Evolutionary conservation across 2,888 invertebrate species (phyloP).

Genomic region (Dichetophora obliterata): DNA sequence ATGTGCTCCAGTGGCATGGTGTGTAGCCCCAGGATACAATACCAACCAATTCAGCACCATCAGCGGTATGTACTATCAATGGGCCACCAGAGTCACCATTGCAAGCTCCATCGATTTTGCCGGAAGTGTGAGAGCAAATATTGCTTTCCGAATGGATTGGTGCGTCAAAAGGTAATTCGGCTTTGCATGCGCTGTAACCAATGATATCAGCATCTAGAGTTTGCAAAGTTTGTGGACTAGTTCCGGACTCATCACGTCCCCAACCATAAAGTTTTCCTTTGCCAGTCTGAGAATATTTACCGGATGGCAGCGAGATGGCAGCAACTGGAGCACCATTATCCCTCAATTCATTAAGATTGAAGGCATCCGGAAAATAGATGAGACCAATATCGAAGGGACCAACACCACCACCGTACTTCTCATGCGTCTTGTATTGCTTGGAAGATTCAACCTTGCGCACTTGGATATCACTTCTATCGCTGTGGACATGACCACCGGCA

Average conservation of each 20-base stretch:
- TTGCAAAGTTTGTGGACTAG: constrained; percentile 57
- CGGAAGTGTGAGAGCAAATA: constrained; percentile 59
- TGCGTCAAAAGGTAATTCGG: constrained; percentile 50
- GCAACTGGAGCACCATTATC: constrained; percentile 55
- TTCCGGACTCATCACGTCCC: constrained; percentile 60
- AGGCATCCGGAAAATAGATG: constrained; percentile 59
- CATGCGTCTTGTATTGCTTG: constrained; percentile 58
- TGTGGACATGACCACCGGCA: constrained; percentile 66
- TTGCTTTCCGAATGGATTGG: constrained; percentile 51
- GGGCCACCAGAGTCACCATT: constrained; percentile 59
- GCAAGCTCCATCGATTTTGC: constrained; percentile 59
- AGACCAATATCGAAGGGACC: constrained; percentile 73
- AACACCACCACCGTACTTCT: constrained; percentile 63
- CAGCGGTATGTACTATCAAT: constrained; percentile 49
- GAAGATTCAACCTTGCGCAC: constrained; percentile 18
- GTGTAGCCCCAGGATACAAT: constrained; percentile 71
- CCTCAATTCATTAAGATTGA: constrained; percentile 58
- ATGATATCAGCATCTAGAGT: constrained; percentile 58
- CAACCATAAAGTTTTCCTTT: constrained; percentile 59
- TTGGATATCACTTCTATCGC: no score
- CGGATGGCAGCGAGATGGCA: constrained; percentile 51
- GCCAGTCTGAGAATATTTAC: constrained; percentile 48
- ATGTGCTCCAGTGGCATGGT: constrained; percentile 66
- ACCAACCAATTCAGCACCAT: constrained; percentile 61
- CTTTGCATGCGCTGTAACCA: constrained; percentile 49